Evolutionary conservation across 2,113 vertebrate genomes (phyloP).

Genomic region (Rhinopomastus cyanomelas): DNA sequence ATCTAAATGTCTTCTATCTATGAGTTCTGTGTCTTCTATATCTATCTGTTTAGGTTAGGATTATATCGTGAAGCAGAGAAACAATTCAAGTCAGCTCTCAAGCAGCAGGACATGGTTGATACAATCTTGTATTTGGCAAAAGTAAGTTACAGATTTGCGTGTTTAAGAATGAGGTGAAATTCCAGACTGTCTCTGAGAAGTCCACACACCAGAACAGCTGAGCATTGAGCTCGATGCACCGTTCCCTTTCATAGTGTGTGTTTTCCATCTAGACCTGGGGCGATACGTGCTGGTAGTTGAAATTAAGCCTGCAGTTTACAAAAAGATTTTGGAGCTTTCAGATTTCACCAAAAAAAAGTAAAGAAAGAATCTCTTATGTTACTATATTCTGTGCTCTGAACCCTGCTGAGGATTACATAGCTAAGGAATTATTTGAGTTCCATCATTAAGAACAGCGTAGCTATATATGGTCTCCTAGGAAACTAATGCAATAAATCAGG

Average conservation of each 20-base stretch:
- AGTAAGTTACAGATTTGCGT: slow-evolving; percentile 76
- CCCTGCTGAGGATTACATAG: background rate
- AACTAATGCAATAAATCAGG: background rate
- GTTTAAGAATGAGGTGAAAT: slow-evolving; percentile 22
- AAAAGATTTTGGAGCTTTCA: background rate
- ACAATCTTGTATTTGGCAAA: slow-evolving; percentile 93
- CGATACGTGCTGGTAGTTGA: background rate
- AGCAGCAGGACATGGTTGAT: slow-evolving; percentile 94
- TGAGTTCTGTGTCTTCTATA: too few species aligned
- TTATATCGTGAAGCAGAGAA: slow-evolving; percentile 96
- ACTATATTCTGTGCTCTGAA: background rate
- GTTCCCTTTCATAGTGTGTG: background rate
- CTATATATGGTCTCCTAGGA: background rate
- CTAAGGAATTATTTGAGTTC: background rate
- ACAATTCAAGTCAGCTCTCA: slow-evolving; percentile 94
- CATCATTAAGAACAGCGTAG: background rate
- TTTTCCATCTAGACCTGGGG: background rate
- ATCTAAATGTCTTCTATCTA: background rate
- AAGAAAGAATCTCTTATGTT: background rate
- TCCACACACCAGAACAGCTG: background rate
- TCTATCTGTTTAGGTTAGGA: slow-evolving; percentile 77
- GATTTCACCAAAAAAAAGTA: background rate
- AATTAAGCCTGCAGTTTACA: background rate
- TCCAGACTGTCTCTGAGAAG: background rate
- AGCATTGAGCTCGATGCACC: background rate